phyloP scores from a whole-genome alignment of 2,888 invertebrate genomes.

The Lottia gigantea region DNA sequence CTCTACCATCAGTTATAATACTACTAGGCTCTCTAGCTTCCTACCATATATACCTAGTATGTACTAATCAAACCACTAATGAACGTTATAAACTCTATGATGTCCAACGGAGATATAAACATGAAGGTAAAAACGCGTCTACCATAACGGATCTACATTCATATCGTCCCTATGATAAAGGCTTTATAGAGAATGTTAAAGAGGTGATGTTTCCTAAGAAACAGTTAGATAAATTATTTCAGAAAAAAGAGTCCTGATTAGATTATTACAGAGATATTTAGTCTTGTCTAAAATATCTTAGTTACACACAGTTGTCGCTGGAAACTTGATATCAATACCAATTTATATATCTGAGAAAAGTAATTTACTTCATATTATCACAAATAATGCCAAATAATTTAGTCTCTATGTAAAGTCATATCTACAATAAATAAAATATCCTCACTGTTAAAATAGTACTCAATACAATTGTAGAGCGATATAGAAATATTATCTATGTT shows the following conservation, averaged over 20 bases:
- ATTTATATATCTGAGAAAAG: too few species aligned
- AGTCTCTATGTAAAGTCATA: too few species aligned
- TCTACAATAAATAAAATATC: too few species aligned
- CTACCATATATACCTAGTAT: constrained; percentile 60
- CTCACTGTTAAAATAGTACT: too few species aligned
- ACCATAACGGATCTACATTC: not conserved
- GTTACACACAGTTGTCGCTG: too few species aligned
- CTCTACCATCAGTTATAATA: constrained; percentile 48
- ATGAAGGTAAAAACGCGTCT: not conserved
- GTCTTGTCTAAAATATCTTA: too few species aligned
- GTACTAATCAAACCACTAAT: constrained; percentile 64
- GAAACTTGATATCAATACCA: too few species aligned
- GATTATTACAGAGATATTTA: too few species aligned
- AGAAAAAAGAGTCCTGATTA: not conserved
- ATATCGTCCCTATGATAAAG: constrained; percentile 40
- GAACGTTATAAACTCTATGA: constrained; percentile 56
- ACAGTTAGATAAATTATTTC: constrained; percentile 13
- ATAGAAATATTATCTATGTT: too few species aligned
- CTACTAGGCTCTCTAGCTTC: constrained; percentile 51
- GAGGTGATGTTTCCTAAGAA: constrained; percentile 51
- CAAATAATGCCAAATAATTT: too few species aligned
- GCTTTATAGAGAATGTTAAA: constrained; percentile 46
- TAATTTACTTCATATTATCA: too few species aligned
- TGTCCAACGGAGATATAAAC: constrained; percentile 1
- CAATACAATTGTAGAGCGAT: too few species aligned